Base-by-base conservation (phyloP, 1,140 invertebrate species). In the Lucilia cuprina region DNA sequence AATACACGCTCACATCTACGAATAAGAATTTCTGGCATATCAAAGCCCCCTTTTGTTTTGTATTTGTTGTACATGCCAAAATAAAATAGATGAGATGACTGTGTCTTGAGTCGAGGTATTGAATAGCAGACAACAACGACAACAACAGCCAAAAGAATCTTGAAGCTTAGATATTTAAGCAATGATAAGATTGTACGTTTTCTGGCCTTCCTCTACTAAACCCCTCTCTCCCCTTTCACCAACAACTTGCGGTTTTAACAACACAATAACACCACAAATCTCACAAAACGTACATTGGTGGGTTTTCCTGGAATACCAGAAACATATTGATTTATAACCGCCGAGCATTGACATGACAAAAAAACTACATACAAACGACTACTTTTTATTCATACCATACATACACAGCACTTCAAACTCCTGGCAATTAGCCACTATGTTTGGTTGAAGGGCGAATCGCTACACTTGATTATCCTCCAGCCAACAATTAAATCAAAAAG, bases 301-400 rank as follows among this genome's bases (percentile, higher is more conserved):
- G 65, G 65, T 25, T 70, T 21, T 70, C 21, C 65, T 19, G n/a
- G 19, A 21, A 21, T 60, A 21, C 19, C 2, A 25, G 25, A 60
- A 70, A 70, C 47, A 21, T 49, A 80, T 80, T 80, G 77, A 80
- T 80, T 80, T 80, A 80, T 80, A 80, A 80, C 77, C 77, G 41
- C 77, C 47, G 77, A 80, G 41, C 77, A 80, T 80, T 80, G 77
- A 80, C 77, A 80, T 80, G 77, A 80, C 77, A 80, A 80, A 78
- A n/a, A 80, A 55, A 55, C 50, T 14, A 55, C 50, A 41, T 0
- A 17, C 50, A 55, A 55, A 55, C 50, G 50, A 55, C 12, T 55
- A 55, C 50, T 30, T 17, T 55, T 17, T 55, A 17, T 1, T 55
- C 13, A 55, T 55, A 14, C 0, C 4, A 55, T 5, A 55, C 41